Base-by-base conservation (phyloP, 2,113 vertebrate genomes). In the Jacana jacana region DNA sequence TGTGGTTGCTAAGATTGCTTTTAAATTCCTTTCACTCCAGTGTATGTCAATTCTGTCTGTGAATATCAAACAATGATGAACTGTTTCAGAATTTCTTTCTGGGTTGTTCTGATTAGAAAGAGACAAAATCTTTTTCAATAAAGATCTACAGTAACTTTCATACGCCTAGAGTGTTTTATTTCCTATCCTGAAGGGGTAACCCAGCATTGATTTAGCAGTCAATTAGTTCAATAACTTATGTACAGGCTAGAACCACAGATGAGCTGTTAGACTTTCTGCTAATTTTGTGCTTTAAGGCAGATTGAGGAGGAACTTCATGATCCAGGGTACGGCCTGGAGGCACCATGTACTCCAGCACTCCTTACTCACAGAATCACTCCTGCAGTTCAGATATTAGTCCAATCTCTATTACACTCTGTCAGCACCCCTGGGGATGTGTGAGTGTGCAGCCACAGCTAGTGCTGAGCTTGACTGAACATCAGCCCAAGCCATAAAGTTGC, bases 161-260 rank as follows among this genome's bases (percentile, higher is more conserved):
- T 49, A 81, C 52, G 96, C 80, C 46, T 97, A 31, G 64, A 96
- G 95, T 96, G 96, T 97, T 97, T 98, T 96, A 88, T 97, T 97
- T 97, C 95, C 94, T 95, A n/a, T 15, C 28, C 63, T 17, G 12
- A 68, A 92, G 40, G 40, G 13, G 63, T 81, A 44, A 91, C 65
- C n/a, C 64, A 57, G 65, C 35, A 0, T 7, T 88, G 83, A 6
- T 55, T 82, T 54, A 89, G 66, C 54, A 44, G 49, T 68, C 60
- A 49, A 1, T 60, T 6, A 46, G 6, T 28, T 57, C 82, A 79
- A 1, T 52, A 69, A 51, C 16, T 2, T 6, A 11, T 6, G 61
- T 30, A 11, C 37, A 88, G 76, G 39, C 28, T 64, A 72, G 77
- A 87, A 57, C 0, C 69, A 75, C 69, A 65, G 86, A 24, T 44